Percentiles rank a stretch among this genome's conserved stretches.
Conservation (phyloP, 2,797 vertebrate species). For the Oceanodroma leucorhoa region DNA sequence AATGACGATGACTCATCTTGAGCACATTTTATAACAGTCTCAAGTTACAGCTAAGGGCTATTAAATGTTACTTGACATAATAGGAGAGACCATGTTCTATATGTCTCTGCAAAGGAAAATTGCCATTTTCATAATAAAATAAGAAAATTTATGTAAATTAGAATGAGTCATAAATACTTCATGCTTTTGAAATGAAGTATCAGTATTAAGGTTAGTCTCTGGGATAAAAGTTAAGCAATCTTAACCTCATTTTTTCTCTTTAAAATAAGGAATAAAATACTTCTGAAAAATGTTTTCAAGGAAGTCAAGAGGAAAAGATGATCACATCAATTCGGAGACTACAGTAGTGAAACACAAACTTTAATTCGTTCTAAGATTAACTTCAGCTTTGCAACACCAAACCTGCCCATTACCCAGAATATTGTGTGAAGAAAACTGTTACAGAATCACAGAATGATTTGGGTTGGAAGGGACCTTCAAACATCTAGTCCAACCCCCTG, state of each 20-base stretch:
- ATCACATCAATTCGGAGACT: background rate
- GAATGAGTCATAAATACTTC: conserved; percentile 67
- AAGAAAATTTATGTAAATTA: conserved; percentile 65
- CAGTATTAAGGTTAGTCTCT: conserved; percentile 30
- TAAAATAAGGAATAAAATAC: conserved; percentile 5
- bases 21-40: conserved; percentile 59
- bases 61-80: conserved; percentile 72
- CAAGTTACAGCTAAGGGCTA: conserved; percentile 67
- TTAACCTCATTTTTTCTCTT: background rate
- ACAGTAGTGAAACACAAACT: background rate
- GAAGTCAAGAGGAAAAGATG: background rate
- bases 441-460: background rate
- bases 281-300: conserved; percentile 6
- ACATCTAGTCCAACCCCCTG: background rate
- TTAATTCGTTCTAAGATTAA: background rate
- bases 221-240: conserved; percentile 28
- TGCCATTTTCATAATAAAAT: conserved; percentile 54
- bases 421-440: background rate
- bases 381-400: background rate
- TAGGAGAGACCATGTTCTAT: conserved; percentile 64
- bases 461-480: background rate
- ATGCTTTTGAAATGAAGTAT: conserved; percentile 57
- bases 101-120: conserved; percentile 64
- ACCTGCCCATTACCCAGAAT: background rate
- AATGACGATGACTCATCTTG: conserved; percentile 71